These are phyloP conservation scores for Notolabrus celidotus DNA, from an alignment of 2,797 vertebrate genomes.

Conservation along the genomic window DNA sequence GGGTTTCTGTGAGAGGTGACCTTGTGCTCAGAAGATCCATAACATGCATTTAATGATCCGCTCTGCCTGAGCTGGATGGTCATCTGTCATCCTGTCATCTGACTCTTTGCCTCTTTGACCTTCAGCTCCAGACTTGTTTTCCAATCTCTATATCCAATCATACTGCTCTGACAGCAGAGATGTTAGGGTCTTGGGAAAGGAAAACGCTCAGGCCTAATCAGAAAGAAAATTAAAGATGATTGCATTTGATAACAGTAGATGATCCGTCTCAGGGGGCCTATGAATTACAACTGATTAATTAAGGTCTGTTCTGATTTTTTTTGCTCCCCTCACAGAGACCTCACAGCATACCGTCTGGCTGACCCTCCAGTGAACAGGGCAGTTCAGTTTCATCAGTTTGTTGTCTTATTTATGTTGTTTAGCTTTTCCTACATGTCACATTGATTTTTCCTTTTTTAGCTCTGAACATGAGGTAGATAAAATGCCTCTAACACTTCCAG, in stretches of 20 bases:
- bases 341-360: too few relatives aligned
- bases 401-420: too few relatives aligned
- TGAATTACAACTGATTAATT: not conserved
- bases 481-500: too few relatives aligned
- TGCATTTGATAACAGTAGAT: not conserved
- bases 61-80: not conserved
- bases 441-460: too few relatives aligned
- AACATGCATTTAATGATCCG: constrained; percentile 13
- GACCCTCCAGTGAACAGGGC: too few relatives aligned
- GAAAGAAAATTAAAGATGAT: not conserved
- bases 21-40: constrained; percentile 31
- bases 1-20: constrained; percentile 10
- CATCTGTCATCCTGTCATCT: constrained; percentile 21
- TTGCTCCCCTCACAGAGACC: too few relatives aligned
- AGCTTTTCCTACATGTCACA: too few relatives aligned
- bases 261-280: not conserved
- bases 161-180: not conserved
- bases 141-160: not conserved
- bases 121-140: constrained; percentile 3
- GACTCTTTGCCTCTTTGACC: constrained; percentile 1
- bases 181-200: too few relatives aligned
- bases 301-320: too few relatives aligned
- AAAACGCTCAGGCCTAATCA: too few relatives aligned
- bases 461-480: too few relatives aligned
- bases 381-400: too few relatives aligned